phyloP scores from a whole-genome alignment of 2,113 vertebrate species.

The Noturus placidus region DNA sequence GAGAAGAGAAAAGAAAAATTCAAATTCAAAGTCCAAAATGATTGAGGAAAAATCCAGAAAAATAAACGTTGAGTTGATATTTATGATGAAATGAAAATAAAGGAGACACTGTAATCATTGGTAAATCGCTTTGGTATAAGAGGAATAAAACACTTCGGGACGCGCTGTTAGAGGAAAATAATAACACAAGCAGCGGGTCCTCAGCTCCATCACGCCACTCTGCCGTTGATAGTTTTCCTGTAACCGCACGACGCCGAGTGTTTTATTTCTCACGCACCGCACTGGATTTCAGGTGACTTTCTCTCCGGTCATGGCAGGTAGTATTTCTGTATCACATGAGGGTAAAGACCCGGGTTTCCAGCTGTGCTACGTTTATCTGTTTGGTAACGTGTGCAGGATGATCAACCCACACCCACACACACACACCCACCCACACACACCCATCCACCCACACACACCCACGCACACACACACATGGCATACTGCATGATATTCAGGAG shows the following conservation, averaged over 20 bases:
- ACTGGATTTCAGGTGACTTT: neutral
- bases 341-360: conserved; percentile 43
- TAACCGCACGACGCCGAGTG: neutral
- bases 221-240: neutral
- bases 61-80: neutral
- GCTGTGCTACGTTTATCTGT: conserved; percentile 50
- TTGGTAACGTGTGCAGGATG: conserved; percentile 60
- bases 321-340: neutral
- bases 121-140: neutral
- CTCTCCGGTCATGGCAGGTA: neutral
- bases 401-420: conserved; percentile 52
- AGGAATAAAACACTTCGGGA: neutral
- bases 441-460: neutral
- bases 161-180: neutral
- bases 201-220: too few species aligned
- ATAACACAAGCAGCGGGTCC: neutral
- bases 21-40: too few species aligned
- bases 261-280: neutral
- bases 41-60: neutral
- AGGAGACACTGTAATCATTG: too few species aligned
- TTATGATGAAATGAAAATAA: neutral
- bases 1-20: neutral
- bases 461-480: neutral
- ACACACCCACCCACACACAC: conserved; percentile 15
- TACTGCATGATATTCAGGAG: conserved; percentile 52